phyloP scores from a whole-genome alignment of 1,140 invertebrate genomes.

The Drosophila mauritiana region DNA sequence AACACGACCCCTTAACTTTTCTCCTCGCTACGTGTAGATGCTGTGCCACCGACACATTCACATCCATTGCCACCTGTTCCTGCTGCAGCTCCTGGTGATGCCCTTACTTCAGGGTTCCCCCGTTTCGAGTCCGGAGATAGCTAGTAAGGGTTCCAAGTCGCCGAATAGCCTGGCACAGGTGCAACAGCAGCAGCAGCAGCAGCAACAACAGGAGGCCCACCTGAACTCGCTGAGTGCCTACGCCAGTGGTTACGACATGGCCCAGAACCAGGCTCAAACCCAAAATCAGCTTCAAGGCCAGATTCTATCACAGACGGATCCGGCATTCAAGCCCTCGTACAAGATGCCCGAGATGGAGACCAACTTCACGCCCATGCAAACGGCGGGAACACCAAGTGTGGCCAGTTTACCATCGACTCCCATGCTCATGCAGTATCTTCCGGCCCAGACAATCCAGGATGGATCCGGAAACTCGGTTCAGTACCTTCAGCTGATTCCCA shows the following conservation, averaged over 20 bases:
- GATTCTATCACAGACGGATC: neutral
- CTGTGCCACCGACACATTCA: slow-evolving; percentile 5
- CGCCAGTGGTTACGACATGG: slow-evolving; percentile 68
- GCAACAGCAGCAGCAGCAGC: slow-evolving; percentile 28
- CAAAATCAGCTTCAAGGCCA: neutral
- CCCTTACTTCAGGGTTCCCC: slow-evolving; percentile 33
- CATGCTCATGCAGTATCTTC: slow-evolving; percentile 87
- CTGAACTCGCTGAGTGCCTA: slow-evolving; percentile 75
- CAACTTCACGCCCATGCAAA: slow-evolving; percentile 78
- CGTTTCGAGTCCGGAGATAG: slow-evolving; percentile 73
- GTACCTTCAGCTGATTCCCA: slow-evolving; percentile 80
- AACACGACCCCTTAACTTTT: neutral
- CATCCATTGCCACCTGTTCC: slow-evolving; percentile 21
- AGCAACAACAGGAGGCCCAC: slow-evolving; percentile 59
- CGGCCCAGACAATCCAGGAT: slow-evolving; percentile 67
- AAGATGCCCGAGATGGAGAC: slow-evolving; percentile 81
- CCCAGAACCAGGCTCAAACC: neutral
- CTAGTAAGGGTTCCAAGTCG: slow-evolving; percentile 58
- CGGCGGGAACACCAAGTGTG: slow-evolving; percentile 31
- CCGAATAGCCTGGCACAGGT: slow-evolving; percentile 53
- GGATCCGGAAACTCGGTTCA: slow-evolving; percentile 65
- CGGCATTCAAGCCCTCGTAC: slow-evolving; percentile 75
- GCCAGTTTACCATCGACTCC: slow-evolving; percentile 83
- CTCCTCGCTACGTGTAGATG: slow-evolving; percentile 25
- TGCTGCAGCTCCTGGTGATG: slow-evolving; percentile 35